Conservation (phyloP, 2,888 invertebrate species). For the Schrankia costaestrigalis region DNA sequence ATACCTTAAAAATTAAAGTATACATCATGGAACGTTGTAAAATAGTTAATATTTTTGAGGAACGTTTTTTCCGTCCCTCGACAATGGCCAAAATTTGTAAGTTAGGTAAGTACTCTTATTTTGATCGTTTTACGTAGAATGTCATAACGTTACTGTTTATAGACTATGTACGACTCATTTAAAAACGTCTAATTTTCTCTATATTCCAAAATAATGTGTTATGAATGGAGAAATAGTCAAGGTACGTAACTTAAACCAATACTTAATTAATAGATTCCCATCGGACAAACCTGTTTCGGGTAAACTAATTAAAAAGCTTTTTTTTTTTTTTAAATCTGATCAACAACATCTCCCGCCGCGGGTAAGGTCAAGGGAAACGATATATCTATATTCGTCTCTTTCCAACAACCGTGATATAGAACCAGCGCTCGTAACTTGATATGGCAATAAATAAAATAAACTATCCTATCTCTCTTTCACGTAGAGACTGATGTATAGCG, state of each 20-base stretch:
- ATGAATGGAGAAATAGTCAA: too few relatives aligned
- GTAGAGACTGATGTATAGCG: constrained; percentile 10
- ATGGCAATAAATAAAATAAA: constrained; percentile 74
- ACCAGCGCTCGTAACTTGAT: constrained; percentile 61
- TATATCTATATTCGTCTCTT: constrained; percentile 50
- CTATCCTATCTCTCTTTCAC: constrained; percentile 41
- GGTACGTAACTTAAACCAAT: constrained; percentile 3
- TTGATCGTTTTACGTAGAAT: too few relatives aligned
- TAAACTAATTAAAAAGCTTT: constrained; percentile 41
- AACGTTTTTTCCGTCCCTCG: too few relatives aligned
- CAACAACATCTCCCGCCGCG: constrained; percentile 42
- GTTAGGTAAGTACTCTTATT: too few relatives aligned
- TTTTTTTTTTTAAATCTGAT: constrained; percentile 44
- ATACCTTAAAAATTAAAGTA: too few relatives aligned
- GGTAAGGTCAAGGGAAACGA: constrained; percentile 43
- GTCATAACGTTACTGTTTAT: too few relatives aligned
- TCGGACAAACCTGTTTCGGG: constrained; percentile 30
- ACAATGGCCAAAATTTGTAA: too few relatives aligned
- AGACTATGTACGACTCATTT: too few relatives aligned
- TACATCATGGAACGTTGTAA: too few relatives aligned
- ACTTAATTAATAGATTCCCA: constrained; percentile 19
- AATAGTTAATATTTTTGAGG: too few relatives aligned
- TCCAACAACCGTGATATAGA: constrained; percentile 47
- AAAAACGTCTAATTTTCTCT: too few relatives aligned
- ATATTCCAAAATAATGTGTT: too few relatives aligned